phyloP scores from a whole-genome alignment of 1,140 invertebrate genomes.

The Carcinoscorpius rotundicauda region DNA sequence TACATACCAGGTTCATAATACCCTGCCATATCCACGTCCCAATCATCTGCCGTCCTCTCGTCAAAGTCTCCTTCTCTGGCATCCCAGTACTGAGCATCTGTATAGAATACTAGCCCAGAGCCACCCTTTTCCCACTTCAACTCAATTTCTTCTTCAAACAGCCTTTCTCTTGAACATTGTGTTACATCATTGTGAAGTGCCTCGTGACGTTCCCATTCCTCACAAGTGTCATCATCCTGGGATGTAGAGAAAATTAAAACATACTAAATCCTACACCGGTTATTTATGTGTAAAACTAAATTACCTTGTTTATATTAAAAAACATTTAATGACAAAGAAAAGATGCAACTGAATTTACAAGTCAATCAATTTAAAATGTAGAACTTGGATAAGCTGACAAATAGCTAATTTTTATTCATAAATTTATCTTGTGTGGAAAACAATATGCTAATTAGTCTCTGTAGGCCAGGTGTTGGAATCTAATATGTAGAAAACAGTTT shows the following conservation, averaged over 20 bases:
- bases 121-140: constrained; percentile 51
- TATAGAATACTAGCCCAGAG: constrained; percentile 48
- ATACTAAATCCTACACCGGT: not conserved
- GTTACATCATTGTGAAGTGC: constrained; percentile 45
- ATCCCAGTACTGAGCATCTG: constrained; percentile 46
- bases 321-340: constrained; percentile 4
- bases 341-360: not conserved
- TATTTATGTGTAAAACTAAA: constrained; percentile 12
- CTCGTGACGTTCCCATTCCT: constrained; percentile 43
- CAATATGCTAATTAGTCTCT: no score
- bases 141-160: constrained; percentile 48
- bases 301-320: constrained; percentile 2
- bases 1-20: constrained; percentile 38
- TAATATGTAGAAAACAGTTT: no score
- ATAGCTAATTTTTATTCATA: no score
- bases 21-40: constrained; percentile 46
- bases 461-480: no score
- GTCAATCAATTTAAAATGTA: no score
- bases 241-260: constrained; percentile 27
- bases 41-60: constrained; percentile 46
- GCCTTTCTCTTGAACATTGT: constrained; percentile 35
- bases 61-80: constrained; percentile 43
- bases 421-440: no score
- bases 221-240: constrained; percentile 6
- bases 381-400: no score